These are phyloP conservation scores for Apostichopus leukothele DNA, from an alignment of 53 echinoderm and acorn worm genomes.

Conservation along the genomic window DNA sequence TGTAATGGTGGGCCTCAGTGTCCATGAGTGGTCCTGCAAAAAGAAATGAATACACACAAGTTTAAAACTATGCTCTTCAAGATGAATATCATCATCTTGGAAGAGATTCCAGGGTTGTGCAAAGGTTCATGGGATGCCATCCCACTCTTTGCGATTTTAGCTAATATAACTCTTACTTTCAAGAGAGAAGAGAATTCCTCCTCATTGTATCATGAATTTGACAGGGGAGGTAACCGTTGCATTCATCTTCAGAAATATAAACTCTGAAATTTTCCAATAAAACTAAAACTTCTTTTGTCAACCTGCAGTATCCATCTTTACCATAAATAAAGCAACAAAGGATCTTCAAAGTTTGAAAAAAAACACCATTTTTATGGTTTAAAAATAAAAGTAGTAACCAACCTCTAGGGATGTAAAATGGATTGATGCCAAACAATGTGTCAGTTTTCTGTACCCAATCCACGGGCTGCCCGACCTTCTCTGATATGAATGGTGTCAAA, in stretches of 20 bases:
- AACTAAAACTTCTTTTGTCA: too few species aligned
- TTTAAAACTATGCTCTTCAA: not conserved
- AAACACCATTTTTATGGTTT: too few species aligned
- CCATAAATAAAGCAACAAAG: too few species aligned
- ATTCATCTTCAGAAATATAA: too few species aligned
- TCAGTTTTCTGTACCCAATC: conserved; percentile 39
- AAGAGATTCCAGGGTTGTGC: not conserved
- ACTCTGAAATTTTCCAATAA: too few species aligned
- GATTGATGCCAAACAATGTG: conserved; percentile 78
- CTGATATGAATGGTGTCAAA: conserved; percentile 54
- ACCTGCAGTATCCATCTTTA: too few species aligned
- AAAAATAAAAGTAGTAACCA: not conserved
- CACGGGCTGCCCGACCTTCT: conserved; percentile 5
- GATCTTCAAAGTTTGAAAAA: too few species aligned
- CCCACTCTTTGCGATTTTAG: too few species aligned
- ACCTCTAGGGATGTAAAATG: conserved; percentile 88
- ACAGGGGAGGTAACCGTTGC: too few species aligned
- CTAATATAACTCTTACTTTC: too few species aligned
- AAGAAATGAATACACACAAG: not conserved
- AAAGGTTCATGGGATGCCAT: not conserved
- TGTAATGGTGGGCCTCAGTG: conserved; percentile 54
- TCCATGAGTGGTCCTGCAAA: conserved; percentile 51
- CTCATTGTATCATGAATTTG: too few species aligned
- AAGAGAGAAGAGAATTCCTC: too few species aligned
- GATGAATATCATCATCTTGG: not conserved